Percentiles rank a stretch among this genome's conserved stretches.
Conservation (phyloP, 2,113 vertebrate species). For the Mus musculus region GRCm39 chr7:124077501-124078000, state of each 20-base stretch:
- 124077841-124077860: constrained; percentile 17
- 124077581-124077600: not conserved
- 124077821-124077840: not conserved
- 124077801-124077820: not conserved
- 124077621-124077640: not conserved
- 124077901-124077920: constrained; percentile 61
- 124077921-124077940: constrained; percentile 23
- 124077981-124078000: constrained; percentile 64
- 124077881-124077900: constrained; percentile 41
- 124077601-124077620: not conserved
- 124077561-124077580: not conserved
- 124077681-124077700: not conserved
- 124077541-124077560: too few relatives aligned
- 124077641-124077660: too few relatives aligned
- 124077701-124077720: not conserved
- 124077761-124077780: not conserved
- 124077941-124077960: constrained; percentile 36
- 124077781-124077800: not conserved
- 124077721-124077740: not conserved
- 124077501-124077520: not conserved
- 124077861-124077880: constrained; percentile 68
- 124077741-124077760: too few relatives aligned
- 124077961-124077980: constrained; percentile 52
- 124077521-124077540: too few relatives aligned
- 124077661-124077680: rapidly evolving